Evolutionary conservation across 2,888 invertebrate genomes (phyloP).

Genomic region (Panopea generosa): DNA sequence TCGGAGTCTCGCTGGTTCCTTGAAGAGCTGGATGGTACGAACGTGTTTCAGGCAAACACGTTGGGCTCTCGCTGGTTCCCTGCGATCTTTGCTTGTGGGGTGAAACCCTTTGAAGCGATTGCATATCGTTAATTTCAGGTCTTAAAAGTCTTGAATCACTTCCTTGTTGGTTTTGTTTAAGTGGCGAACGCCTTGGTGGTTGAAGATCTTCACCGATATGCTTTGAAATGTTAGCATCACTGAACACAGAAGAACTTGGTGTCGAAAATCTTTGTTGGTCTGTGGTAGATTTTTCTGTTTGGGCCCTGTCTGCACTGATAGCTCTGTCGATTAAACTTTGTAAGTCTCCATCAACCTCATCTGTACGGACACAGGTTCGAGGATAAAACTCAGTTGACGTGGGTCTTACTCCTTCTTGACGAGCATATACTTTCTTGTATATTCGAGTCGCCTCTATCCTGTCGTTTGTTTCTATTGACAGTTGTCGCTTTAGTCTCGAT

Average conservation of each 20-base stretch:
- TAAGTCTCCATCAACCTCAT: constrained; percentile 33
- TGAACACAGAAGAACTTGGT: too few relatives aligned
- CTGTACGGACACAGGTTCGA: neutral
- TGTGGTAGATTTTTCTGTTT: too few relatives aligned
- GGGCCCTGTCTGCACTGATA: too few relatives aligned
- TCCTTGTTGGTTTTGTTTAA: too few relatives aligned
- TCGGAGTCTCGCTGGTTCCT: neutral
- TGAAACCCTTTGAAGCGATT: neutral
- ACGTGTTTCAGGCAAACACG: neutral
- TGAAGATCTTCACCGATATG: too few relatives aligned
- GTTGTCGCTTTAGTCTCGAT: constrained; percentile 64
- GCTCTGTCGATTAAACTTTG: too few relatives aligned
- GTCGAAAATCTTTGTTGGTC: too few relatives aligned
- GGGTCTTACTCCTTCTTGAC: neutral
- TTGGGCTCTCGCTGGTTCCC: neutral
- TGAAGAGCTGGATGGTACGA: too few relatives aligned
- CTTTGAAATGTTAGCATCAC: too few relatives aligned
- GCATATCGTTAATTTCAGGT: too few relatives aligned
- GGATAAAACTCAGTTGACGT: neutral
- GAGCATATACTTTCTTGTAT: constrained; percentile 15
- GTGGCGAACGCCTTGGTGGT: too few relatives aligned
- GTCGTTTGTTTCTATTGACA: constrained; percentile 64
- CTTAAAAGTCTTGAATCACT: too few relatives aligned
- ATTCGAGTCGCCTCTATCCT: constrained; percentile 33
- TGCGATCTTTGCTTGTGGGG: neutral